Conservation (phyloP, 1,140 invertebrate genomes). For the Andricus grossulariae region DNA sequence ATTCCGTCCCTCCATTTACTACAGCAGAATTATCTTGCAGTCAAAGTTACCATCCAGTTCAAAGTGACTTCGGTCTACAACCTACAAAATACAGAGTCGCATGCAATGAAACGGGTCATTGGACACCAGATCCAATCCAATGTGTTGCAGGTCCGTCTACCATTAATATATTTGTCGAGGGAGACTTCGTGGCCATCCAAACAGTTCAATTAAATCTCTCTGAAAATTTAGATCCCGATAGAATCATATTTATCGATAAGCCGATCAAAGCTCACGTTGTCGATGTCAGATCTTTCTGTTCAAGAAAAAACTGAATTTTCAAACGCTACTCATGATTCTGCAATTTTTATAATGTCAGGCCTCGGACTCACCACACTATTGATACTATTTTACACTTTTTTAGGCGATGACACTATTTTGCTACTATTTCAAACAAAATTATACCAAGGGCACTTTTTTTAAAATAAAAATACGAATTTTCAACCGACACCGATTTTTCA, state of each 20-base stretch:
- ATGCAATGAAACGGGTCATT: constrained; percentile 65
- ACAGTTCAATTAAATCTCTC: constrained; percentile 32
- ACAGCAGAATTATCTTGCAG: constrained; percentile 56
- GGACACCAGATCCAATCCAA: constrained; percentile 67
- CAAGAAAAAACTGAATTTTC: background rate
- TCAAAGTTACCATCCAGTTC: constrained; percentile 61
- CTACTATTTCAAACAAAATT: no score
- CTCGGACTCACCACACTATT: no score
- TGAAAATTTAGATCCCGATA: constrained; percentile 40
- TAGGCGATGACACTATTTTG: no score
- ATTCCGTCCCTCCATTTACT: constrained; percentile 52
- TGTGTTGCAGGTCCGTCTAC: constrained; percentile 69
- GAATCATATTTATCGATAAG: constrained; percentile 40
- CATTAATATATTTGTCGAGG: constrained; percentile 62
- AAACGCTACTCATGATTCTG: background rate
- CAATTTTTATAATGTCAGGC: background rate
- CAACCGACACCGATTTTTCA: no score
- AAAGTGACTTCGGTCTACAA: constrained; percentile 36
- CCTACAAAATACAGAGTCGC: constrained; percentile 44
- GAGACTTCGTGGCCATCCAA: constrained; percentile 36
- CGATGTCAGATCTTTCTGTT: constrained; percentile 39
- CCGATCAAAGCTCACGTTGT: constrained; percentile 27
- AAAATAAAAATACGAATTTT: no score
- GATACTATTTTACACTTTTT: no score
- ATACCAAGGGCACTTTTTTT: no score